Evolutionary conservation across 2,797 vertebrate genomes (phyloP).

Genomic region (Arnoldichthys spilopterus): DNA sequence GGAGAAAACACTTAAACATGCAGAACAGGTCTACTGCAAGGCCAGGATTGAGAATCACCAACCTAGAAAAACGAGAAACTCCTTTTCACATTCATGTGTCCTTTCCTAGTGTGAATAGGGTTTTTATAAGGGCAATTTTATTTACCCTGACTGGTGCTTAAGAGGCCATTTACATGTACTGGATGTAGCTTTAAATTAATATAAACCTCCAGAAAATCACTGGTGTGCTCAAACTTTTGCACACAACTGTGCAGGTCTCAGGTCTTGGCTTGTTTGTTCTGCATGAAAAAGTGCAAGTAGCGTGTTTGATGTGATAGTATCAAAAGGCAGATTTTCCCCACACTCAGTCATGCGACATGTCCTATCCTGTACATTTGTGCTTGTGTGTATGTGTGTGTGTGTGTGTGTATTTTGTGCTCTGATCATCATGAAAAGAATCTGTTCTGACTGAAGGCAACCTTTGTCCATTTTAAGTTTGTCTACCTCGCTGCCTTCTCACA

Average conservation of each 20-base stretch:
- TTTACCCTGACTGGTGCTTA: too few species aligned
- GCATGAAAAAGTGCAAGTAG: background rate
- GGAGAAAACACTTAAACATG: too few species aligned
- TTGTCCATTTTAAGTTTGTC: background rate
- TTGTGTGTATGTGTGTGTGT: background rate
- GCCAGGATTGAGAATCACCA: too few species aligned
- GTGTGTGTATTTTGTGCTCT: background rate
- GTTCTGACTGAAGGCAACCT: background rate
- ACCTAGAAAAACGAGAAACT: too few species aligned
- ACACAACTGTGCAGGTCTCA: background rate
- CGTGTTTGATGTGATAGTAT: background rate
- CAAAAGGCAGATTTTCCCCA: background rate
- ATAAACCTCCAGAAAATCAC: too few species aligned
- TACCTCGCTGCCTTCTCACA: background rate
- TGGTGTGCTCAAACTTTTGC: too few species aligned
- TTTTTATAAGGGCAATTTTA: too few species aligned
- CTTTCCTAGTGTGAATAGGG: too few species aligned
- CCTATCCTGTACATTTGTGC: background rate
- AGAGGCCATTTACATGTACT: too few species aligned
- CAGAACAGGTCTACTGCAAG: too few species aligned
- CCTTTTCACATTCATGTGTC: too few species aligned
- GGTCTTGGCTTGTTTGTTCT: background rate
- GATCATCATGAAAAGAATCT: background rate
- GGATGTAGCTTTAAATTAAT: too few species aligned
- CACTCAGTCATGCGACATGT: background rate